Percentiles rank a stretch among this genome's conserved stretches.
Conservation (phyloP, 2,888 invertebrate species). For the Lissonota sp. region DNA sequence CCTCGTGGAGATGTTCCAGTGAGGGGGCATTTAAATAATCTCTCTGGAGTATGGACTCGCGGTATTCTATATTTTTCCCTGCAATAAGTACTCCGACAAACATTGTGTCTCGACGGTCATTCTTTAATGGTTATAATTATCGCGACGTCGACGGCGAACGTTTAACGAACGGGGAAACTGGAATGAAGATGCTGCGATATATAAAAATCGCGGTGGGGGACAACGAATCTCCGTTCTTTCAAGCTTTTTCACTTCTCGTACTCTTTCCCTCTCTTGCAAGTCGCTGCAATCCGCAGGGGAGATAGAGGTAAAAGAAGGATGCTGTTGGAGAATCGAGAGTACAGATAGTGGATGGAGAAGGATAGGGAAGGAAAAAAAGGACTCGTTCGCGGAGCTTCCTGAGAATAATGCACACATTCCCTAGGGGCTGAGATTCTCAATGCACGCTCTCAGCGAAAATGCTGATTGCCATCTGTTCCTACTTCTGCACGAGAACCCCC, state of each 20-base stretch:
- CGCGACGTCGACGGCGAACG: conserved; percentile 40
- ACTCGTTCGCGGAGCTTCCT: conserved; percentile 68
- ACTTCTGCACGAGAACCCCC: conserved; percentile 29
- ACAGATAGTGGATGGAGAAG: conserved; percentile 52
- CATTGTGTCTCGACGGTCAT: conserved; percentile 71
- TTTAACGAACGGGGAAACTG: conserved; percentile 30
- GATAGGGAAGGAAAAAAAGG: conserved; percentile 11
- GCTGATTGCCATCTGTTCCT: conserved; percentile 73
- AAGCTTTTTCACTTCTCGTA: conserved; percentile 27
- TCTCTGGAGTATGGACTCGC: conserved; percentile 9
- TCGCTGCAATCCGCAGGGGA: conserved; percentile 50
- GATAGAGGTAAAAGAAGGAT: conserved; percentile 49
- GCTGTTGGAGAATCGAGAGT: conserved; percentile 61
- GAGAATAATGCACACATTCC: conserved; percentile 73
- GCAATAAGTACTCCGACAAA: conserved; percentile 68
- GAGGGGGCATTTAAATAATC: conserved; percentile 55
- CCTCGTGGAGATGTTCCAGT: neutral
- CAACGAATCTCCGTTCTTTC: conserved; percentile 41
- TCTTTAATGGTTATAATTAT: conserved; percentile 73
- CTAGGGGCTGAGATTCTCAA: conserved; percentile 63
- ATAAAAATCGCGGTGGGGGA: conserved; percentile 40
- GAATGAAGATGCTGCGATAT: conserved; percentile 20
- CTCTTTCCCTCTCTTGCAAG: conserved; percentile 34
- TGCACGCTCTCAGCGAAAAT: conserved; percentile 74
- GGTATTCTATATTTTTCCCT: conserved; percentile 39